Evolutionary conservation across 2,888 invertebrate species (phyloP), one percentile per base, ranked within the genome.

Genomic region (Drosophila merina): DNA sequence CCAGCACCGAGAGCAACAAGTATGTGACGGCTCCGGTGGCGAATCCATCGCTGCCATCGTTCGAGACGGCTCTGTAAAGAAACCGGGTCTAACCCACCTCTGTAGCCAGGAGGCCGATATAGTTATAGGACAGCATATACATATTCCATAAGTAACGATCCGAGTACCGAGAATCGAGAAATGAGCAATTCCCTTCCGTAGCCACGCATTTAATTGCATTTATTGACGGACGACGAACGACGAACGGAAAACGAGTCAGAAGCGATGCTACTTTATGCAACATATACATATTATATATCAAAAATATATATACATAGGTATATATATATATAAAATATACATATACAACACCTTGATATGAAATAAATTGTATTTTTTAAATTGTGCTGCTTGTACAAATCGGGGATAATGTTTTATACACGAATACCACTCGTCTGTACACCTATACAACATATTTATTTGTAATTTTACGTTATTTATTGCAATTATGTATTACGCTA

Each of bases 51-150:
- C 75, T 88, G 79, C 88, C 89, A 49, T 90, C 89, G 6, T 84
- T 90, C 60, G 89, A 90, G 75, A 90, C 89, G 59, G 89, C 89
- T 57, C 87, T 90, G 40, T 90, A 86, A 64, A 42, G 26, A 44
- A 25, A 14, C 10, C 74, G 82, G 88, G 82, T 83, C 86, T 64
- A 83, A 83, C 82, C 78, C 87, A 70, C 31, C 52, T 25, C 57
- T 52, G 72, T 70, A 59, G 58, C 31, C 26, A 50, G 57, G 28
- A 26, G n/a, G 36, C 30, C 54, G 57, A 64, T 48, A 57, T 33
- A 36, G 33, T 10, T n/a, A 33, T 33, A 33, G 20, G 20, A 20
- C 20, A 10, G 62, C 33, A 64, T 47, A 63, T 50, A 73, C 47
- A 59, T 80, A 81, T 86, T 81, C 81, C 80, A 86, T 81, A 81